Percentiles rank a stretch among this genome's conserved stretches.
These are phyloP conservation scores for Ornithoptera priamus DNA, from an alignment of 2,888 invertebrate species.

Conservation along the genomic window DNA sequence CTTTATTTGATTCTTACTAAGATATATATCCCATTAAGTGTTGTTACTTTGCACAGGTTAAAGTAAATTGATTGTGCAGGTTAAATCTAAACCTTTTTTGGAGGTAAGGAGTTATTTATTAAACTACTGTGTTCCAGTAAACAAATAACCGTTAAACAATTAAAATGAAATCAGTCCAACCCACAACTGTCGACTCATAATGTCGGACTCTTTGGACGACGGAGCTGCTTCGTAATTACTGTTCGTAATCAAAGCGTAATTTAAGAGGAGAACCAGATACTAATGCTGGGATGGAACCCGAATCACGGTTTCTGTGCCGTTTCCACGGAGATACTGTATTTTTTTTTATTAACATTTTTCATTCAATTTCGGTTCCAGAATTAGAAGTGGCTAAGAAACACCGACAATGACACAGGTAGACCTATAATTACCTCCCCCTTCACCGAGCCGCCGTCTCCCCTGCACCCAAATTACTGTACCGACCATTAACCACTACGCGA, in stretches of 20 bases:
- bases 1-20: too few species aligned
- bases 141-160: background rate
- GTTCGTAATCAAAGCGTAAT: conserved; percentile 24
- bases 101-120: too few species aligned
- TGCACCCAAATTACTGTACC: conserved; percentile 66
- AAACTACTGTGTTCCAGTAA: background rate
- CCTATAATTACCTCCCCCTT: conserved; percentile 69
- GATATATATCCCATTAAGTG: too few species aligned
- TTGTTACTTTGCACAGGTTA: too few species aligned
- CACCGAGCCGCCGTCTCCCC: conserved; percentile 41
- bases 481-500: conserved; percentile 72
- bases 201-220: background rate
- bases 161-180: background rate
- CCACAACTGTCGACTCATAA: background rate
- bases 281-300: conserved; percentile 29
- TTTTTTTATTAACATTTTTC: conserved; percentile 30
- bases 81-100: too few species aligned
- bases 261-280: conserved; percentile 16
- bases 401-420: conserved; percentile 75
- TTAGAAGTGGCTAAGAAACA: conserved; percentile 59
- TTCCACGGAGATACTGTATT: conserved; percentile 32
- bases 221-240: background rate
- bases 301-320: conserved; percentile 33
- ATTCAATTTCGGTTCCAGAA: conserved; percentile 55
- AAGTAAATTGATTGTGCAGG: too few species aligned